Evolutionary conservation across 2,888 invertebrate genomes (phyloP).

Genomic region (Helobdella robusta): DNA sequence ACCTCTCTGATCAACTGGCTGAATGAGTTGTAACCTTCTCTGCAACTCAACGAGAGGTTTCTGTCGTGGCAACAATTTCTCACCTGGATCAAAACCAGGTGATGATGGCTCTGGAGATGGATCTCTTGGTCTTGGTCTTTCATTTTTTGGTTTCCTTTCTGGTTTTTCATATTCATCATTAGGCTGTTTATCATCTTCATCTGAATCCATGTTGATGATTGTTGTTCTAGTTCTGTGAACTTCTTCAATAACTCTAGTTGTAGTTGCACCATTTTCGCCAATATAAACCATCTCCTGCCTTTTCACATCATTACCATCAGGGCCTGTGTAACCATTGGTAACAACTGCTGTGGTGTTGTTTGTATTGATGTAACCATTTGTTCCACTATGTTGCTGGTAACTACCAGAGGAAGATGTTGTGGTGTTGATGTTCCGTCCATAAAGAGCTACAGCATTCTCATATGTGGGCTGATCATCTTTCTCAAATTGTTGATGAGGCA

Average conservation of each 20-base stretch:
- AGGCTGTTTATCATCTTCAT: too few species aligned
- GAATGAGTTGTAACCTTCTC: slow-evolving; percentile 20
- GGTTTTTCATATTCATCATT: slow-evolving; percentile 6
- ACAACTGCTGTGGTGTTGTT: neutral
- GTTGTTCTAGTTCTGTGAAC: slow-evolving; percentile 20
- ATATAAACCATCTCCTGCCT: slow-evolving; percentile 8
- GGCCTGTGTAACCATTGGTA: slow-evolving; percentile 10
- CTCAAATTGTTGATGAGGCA: neutral
- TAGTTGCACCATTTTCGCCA: slow-evolving; percentile 17
- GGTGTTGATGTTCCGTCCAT: neutral
- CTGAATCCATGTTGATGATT: slow-evolving; percentile 22
- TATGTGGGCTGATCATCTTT: slow-evolving; percentile 3
- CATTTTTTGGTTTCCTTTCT: neutral
- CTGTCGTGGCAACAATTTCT: slow-evolving; percentile 18
- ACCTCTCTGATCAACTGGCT: slow-evolving; percentile 20
- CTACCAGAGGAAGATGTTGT: neutral
- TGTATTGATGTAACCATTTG: slow-evolving; percentile 8
- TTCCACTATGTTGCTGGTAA: neutral
- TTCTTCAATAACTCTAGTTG: slow-evolving; percentile 19
- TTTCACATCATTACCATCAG: slow-evolving; percentile 10
- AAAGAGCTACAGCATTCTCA: slow-evolving; percentile 19
- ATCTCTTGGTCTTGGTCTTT: neutral
- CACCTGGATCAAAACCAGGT: neutral
- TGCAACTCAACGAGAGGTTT: slow-evolving; percentile 18
- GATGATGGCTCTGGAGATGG: neutral